Conservation (phyloP, 2,888 invertebrate species). For the Gisinianus flammeolus region DNA sequence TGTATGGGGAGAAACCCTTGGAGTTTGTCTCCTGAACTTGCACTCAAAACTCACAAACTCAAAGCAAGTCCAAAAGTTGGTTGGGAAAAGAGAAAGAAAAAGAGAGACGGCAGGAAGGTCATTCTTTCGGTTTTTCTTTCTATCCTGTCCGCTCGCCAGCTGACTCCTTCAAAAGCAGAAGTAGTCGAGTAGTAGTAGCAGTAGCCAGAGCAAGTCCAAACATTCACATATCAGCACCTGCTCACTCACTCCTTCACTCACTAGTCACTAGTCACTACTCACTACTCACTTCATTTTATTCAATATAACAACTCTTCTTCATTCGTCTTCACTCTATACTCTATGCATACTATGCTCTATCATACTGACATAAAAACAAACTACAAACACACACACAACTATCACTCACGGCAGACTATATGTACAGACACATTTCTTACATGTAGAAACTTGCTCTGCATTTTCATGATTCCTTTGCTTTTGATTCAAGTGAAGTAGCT, state of each 20-base stretch:
- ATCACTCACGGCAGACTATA: too few species aligned
- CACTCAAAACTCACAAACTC: too few species aligned
- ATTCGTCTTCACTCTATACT: neutral
- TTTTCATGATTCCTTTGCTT: too few species aligned
- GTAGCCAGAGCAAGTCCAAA: too few species aligned
- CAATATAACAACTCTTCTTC: neutral
- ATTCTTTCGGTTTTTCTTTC: slow-evolving; percentile 27
- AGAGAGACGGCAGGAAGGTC: slow-evolving; percentile 26
- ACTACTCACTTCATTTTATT: neutral
- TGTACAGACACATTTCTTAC: too few species aligned
- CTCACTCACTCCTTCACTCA: slow-evolving; percentile 13
- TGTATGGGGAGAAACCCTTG: slow-evolving; percentile 1
- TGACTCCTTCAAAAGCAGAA: neutral
- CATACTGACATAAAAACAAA: neutral
- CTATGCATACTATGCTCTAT: too few species aligned
- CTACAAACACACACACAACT: neutral
- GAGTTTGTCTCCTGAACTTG: neutral
- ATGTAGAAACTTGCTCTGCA: too few species aligned
- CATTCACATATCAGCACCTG: slow-evolving; percentile 24
- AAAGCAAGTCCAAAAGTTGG: too few species aligned
- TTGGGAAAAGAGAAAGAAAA: slow-evolving; percentile 3
- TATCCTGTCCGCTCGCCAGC: slow-evolving; percentile 21
- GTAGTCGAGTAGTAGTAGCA: too few species aligned
- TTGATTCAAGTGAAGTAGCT: too few species aligned
- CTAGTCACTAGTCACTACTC: neutral